A percentile compares a stretch with the other conserved stretches of the same genome.
Evolutionary conservation across 2,797 vertebrate genomes (phyloP).

Genomic region (Sebastes glaucus): DNA sequence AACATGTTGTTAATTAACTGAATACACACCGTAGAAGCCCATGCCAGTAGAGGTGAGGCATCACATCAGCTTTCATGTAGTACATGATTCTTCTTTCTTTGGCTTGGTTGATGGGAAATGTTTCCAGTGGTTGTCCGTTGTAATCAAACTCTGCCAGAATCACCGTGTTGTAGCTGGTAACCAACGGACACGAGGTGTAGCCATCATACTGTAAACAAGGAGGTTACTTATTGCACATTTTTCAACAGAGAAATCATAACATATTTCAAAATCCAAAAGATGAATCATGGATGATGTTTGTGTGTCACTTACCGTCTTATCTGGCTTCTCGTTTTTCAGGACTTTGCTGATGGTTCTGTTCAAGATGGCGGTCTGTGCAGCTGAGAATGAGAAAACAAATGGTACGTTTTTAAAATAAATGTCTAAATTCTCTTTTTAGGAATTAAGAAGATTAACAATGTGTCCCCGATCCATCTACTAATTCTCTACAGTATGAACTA

Average conservation of each 20-base stretch:
- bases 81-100: conserved; percentile 93
- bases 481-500: neutral
- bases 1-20: neutral
- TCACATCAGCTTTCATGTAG: conserved; percentile 94
- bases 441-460: neutral
- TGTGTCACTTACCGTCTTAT: conserved; percentile 83
- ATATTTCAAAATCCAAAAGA: neutral
- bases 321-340: conserved; percentile 88
- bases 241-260: neutral
- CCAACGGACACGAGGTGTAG: conserved; percentile 95
- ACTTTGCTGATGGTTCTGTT: conserved; percentile 89
- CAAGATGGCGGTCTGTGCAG: conserved; percentile 91
- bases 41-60: conserved; percentile 96
- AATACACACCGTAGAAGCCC: conserved; percentile 89
- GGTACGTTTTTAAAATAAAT: neutral
- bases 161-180: conserved; percentile 92
- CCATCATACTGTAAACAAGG: conserved; percentile 90
- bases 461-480: neutral
- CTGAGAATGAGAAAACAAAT: conserved; percentile 72
- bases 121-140: conserved; percentile 89
- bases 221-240: neutral
- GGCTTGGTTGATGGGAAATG: conserved; percentile 94
- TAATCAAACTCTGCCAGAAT: conserved; percentile 98
- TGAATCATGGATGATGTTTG: neutral
- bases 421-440: neutral